phyloP scores from a whole-genome alignment of 2,797 vertebrate species.

The Serranus cabrilla region DNA sequence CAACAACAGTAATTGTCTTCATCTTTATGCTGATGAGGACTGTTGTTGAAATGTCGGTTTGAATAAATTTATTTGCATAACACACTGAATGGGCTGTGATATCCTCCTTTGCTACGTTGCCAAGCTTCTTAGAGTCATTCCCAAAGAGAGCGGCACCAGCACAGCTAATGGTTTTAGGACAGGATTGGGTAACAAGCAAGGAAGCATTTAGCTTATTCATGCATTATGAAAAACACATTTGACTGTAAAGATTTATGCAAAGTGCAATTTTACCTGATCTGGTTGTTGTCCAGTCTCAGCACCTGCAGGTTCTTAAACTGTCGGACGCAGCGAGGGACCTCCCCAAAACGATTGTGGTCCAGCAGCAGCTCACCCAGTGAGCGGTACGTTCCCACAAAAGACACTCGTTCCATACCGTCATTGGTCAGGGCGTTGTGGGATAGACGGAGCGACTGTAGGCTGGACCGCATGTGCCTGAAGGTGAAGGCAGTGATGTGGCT shows the following conservation, averaged over 20 bases:
- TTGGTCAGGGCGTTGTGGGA: conserved; percentile 84
- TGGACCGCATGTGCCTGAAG: conserved; percentile 85
- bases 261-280: conserved; percentile 80
- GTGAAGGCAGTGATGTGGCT: conserved; percentile 77
- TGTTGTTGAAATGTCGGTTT: background rate
- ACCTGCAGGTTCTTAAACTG: conserved; percentile 85
- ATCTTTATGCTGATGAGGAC: conserved; percentile 1
- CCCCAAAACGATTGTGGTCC: conserved; percentile 84
- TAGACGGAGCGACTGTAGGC: conserved; percentile 83
- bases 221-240: conserved; percentile 18
- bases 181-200: conserved; percentile 10
- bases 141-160: conserved; percentile 5
- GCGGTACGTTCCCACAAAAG: conserved; percentile 85
- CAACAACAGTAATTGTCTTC: background rate
- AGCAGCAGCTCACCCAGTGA: conserved; percentile 86
- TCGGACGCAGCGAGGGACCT: conserved; percentile 83
- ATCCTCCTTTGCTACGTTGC: conserved; percentile 23
- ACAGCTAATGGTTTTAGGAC: conserved; percentile 10
- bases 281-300: conserved; percentile 86
- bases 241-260: background rate
- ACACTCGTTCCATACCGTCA: conserved; percentile 64
- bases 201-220: conserved; percentile 1
- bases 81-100: background rate
- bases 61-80: conserved; percentile 9
- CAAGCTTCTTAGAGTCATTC: conserved; percentile 20